Evolutionary conservation across 2,113 vertebrate species (phyloP), one percentile per base, ranked within the genome.

Genomic region (Nanorana parkeri): DNA sequence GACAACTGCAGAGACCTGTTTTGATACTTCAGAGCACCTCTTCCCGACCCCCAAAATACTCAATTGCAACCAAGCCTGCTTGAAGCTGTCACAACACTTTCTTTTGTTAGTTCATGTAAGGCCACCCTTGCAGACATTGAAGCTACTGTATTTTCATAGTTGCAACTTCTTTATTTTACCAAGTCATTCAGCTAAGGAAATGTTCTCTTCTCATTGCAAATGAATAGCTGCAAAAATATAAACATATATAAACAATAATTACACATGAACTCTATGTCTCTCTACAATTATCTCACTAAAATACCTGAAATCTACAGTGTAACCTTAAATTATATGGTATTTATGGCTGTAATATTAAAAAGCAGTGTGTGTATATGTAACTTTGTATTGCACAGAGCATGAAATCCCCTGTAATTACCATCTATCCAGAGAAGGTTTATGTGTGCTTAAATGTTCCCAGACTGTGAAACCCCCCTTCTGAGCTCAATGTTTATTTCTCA

Each of bases 351-450:
- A 41, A 24, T 76, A 63, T 76, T 63, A 76, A 41, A 76, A 60
- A 76, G 29, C 32, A 63, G 58, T 15, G 56, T 76, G 55, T 61
- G 29, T 76, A 24, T 19, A 41, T 61, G 28, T 61, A 63, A 32
- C 73, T 24, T 76, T 19, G 60, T 4, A 63, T 6, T 26, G 23
- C 21, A 28, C 68, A 7, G n/a, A 41, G 8, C 73, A 41, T 76
- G 32, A 63, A 60, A 61, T 76, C 73, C 56, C 73, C n/a, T 76
- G n/a, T 47, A 63, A 76, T 76, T 76, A 76, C 10, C 20, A 60
- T 61, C 58, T 63, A 52, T 26, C 72, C 29, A 20, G 19, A 60
- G 4, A 63, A 47, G 56, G 16, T 21, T 29, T 63, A 61, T 19
- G 3, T 47, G 36, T 24, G 21, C 21, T 76, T n/a, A 47, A 63